Conservation (phyloP, 2,888 invertebrate genomes). For the Colletes collaris region DNA sequence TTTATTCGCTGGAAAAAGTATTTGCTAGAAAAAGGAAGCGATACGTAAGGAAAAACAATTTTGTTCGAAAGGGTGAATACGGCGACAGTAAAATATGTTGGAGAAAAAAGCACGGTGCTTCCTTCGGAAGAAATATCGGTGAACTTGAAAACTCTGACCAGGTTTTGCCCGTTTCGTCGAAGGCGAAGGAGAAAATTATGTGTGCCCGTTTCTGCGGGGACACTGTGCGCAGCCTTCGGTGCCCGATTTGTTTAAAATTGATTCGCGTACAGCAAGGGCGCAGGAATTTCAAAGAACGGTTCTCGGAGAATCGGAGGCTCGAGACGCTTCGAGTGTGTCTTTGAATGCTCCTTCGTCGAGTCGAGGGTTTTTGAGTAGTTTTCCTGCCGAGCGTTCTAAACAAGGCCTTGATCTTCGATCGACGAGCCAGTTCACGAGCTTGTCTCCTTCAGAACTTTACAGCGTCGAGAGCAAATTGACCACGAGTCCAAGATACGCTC, state of each 20-base stretch:
- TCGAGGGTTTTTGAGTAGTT: slow-evolving; percentile 31
- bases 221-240: background rate
- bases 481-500: background rate
- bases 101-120: too few species aligned
- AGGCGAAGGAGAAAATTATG: too few species aligned
- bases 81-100: too few species aligned
- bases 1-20: too few species aligned
- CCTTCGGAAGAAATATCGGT: too few species aligned
- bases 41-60: too few species aligned
- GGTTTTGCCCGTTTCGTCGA: too few species aligned
- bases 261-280: background rate
- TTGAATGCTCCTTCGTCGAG: slow-evolving; percentile 8
- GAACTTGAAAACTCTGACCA: too few species aligned
- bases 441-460: background rate
- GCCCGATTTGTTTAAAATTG: background rate
- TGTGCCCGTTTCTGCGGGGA: too few species aligned
- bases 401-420: slow-evolving; percentile 19
- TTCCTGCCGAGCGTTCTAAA: slow-evolving; percentile 17
- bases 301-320: slow-evolving; percentile 7
- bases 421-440: background rate
- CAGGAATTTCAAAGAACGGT: background rate
- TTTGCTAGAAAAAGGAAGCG: too few species aligned
- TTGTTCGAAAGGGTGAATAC: too few species aligned
- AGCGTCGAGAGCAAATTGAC: background rate
- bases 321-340: slow-evolving; percentile 33